Evolutionary conservation across 2,113 vertebrate species (phyloP).

Genomic region (Scomber colias): DNA sequence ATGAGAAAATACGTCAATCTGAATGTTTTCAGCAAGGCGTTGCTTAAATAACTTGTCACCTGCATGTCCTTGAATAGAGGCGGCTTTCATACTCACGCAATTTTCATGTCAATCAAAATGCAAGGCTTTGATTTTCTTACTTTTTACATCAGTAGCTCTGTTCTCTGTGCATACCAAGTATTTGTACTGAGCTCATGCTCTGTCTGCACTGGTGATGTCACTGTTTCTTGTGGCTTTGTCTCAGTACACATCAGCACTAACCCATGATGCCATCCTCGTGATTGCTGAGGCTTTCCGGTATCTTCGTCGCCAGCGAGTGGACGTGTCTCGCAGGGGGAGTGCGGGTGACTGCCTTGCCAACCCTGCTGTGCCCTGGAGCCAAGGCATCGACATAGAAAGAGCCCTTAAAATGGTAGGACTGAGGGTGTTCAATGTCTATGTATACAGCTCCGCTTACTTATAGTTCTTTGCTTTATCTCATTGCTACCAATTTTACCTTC

Average conservation of each 20-base stretch:
- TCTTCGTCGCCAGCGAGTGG: slow-evolving; percentile 94
- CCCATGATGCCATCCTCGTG: slow-evolving; percentile 95
- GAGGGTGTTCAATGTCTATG: neutral
- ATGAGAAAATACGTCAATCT: slow-evolving; percentile 31
- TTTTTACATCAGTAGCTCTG: neutral
- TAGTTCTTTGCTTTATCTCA: slow-evolving; percentile 2
- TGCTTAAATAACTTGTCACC: slow-evolving; percentile 41
- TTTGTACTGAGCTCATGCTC: neutral
- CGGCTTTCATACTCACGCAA: neutral
- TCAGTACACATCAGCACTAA: slow-evolving; percentile 97
- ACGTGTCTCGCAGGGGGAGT: slow-evolving; percentile 95
- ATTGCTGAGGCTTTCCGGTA: slow-evolving; percentile 97
- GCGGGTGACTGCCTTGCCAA: slow-evolving; percentile 98
- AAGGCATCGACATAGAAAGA: slow-evolving; percentile 98
- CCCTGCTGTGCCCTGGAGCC: slow-evolving; percentile 98
- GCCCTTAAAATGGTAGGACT: slow-evolving; percentile 96
- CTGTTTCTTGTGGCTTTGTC: slow-evolving; percentile 53
- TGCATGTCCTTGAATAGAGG: slow-evolving; percentile 29
- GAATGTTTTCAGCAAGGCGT: slow-evolving; percentile 15
- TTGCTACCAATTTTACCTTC: neutral
- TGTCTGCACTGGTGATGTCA: slow-evolving; percentile 13
- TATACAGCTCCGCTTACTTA: neutral
- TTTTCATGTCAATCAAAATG: slow-evolving; percentile 20
- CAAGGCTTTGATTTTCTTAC: slow-evolving; percentile 20
- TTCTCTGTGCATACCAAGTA: neutral